A percentile compares a stretch with the other conserved stretches of the same genome.
Conservation (phyloP, 1,140 invertebrate genomes). For the Atopsyche davidsoni region DNA sequence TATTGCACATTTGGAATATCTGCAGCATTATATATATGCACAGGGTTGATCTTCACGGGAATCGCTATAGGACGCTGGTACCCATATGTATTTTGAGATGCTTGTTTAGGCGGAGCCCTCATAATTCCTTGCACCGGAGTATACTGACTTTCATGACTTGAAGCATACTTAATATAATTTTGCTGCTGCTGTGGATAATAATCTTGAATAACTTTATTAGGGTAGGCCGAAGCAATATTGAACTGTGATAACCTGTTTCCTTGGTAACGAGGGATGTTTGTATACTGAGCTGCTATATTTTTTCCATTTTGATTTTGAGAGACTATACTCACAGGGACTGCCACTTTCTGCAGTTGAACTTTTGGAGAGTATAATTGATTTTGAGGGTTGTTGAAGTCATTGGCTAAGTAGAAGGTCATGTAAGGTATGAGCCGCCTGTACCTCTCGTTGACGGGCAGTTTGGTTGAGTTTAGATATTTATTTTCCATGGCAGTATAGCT, state of each 20-base stretch:
- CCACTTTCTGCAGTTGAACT: constrained; percentile 41
- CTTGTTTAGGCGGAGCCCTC: constrained; percentile 20
- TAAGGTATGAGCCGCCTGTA: constrained; percentile 72
- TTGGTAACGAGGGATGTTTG: constrained; percentile 44
- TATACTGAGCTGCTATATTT: constrained; percentile 34
- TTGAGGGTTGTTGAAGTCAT: constrained; percentile 46
- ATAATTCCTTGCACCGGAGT: constrained; percentile 18
- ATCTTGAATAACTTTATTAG: constrained; percentile 38
- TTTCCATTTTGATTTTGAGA: constrained; percentile 35
- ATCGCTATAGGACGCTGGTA: constrained; percentile 20
- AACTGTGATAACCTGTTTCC: constrained; percentile 45
- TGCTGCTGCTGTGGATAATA: constrained; percentile 12
- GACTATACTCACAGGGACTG: constrained; percentile 36
- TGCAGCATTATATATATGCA: constrained; percentile 33
- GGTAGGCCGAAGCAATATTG: constrained; percentile 45
- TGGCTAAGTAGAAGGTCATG: constrained; percentile 70
- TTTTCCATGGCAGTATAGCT: constrained; percentile 20
- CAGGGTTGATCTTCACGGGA: constrained; percentile 19
- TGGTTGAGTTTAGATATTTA: constrained; percentile 33
- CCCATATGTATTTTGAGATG: constrained; percentile 9
- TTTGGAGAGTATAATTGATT: constrained; percentile 33
- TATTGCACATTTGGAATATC: constrained; percentile 36
- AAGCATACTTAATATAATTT: constrained; percentile 13
- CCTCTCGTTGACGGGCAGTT: constrained; percentile 52
- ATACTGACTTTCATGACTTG: constrained; percentile 10